phyloP scores from a whole-genome alignment of 2,888 invertebrate species.

The Sphaerophoria taeniata region DNA sequence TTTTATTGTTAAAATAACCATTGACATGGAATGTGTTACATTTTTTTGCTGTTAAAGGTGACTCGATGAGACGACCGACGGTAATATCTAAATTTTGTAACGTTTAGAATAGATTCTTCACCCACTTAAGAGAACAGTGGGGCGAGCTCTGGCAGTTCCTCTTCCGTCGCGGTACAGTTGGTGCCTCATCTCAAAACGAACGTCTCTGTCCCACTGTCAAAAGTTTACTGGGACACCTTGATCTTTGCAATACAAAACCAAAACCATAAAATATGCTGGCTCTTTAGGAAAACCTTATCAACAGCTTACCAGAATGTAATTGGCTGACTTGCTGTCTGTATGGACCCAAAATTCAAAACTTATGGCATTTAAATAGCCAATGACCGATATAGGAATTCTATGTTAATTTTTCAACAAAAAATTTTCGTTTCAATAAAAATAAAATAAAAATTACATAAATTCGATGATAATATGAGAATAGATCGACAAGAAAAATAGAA shows the following conservation, averaged over 20 bases:
- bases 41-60: constrained; percentile 39
- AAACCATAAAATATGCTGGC: constrained; percentile 24
- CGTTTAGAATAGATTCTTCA: neutral
- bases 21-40: constrained; percentile 72
- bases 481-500: neutral
- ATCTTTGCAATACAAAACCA: constrained; percentile 12
- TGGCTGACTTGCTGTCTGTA: constrained; percentile 38
- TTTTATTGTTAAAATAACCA: constrained; percentile 69
- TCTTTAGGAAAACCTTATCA: constrained; percentile 2
- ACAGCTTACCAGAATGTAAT: constrained; percentile 19
- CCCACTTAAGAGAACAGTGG: too few species aligned
- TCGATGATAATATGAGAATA: constrained; percentile 58
- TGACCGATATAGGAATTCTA: constrained; percentile 59
- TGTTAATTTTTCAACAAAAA: constrained; percentile 55
- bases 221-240: neutral
- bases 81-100: constrained; percentile 65
- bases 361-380: constrained; percentile 31
- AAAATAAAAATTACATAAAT: constrained; percentile 73
- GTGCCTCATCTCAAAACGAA: neutral
- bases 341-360: neutral
- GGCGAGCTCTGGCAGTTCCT: neutral
- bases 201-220: neutral
- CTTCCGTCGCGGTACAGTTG: too few species aligned
- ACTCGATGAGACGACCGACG: constrained; percentile 14
- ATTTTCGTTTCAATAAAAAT: constrained; percentile 66